phyloP scores from a whole-genome alignment of 2,797 vertebrate genomes.

The Eidolon dupreanum region DNA sequence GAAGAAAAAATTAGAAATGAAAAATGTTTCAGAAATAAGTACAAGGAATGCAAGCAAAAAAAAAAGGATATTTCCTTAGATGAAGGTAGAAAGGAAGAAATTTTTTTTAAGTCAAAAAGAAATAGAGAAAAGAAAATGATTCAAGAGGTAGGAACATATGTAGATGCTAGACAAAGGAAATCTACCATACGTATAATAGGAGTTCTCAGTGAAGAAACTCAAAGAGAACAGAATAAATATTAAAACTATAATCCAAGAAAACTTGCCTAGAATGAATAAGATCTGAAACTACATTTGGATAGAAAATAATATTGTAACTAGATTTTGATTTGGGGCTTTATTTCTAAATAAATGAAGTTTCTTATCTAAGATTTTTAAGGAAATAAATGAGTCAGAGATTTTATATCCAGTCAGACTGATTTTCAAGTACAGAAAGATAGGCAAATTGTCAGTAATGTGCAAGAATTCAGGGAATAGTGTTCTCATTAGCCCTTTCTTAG shows the following conservation, averaged over 20 bases:
- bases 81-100: background rate
- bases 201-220: background rate
- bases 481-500: background rate
- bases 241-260: background rate
- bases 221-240: conserved; percentile 5
- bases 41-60: background rate
- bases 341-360: background rate
- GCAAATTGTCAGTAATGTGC: background rate
- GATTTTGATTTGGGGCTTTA: background rate
- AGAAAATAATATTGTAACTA: background rate
- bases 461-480: background rate
- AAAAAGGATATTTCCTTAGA: background rate
- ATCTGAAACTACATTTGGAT: background rate
- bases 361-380: background rate
- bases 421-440: background rate
- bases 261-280: background rate
- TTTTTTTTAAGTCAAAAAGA: background rate
- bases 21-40: conserved; percentile 27
- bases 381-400: conserved; percentile 23
- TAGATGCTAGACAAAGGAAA: background rate
- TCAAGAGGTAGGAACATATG: background rate
- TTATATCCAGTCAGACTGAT: background rate
- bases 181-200: background rate
- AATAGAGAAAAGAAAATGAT: background rate
- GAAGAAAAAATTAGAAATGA: background rate